Conservation (phyloP, 1,140 invertebrate species). For the Melanaphis sacchari region DNA sequence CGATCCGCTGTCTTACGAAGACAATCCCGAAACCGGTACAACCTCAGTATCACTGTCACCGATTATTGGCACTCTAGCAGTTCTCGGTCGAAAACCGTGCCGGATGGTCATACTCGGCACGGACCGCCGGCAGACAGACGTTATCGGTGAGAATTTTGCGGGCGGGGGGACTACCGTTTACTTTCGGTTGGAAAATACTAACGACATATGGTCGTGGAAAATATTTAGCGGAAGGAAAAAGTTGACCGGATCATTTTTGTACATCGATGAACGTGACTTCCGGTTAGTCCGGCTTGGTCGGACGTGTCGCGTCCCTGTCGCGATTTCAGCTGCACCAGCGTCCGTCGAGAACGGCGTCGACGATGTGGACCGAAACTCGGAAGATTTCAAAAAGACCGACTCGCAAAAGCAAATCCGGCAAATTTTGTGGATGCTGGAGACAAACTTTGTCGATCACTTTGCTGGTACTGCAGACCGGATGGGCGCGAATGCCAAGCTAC, state of each 20-base stretch:
- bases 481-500: constrained; percentile 10
- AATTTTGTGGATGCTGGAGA: constrained; percentile 15
- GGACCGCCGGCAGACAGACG: neutral
- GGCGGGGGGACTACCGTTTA: neutral
- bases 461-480: neutral
- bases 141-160: neutral
- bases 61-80: neutral
- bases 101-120: constrained; percentile 22
- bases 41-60: neutral
- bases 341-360: neutral
- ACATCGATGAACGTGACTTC: neutral
- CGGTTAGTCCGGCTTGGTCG: neutral
- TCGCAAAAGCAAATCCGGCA: neutral
- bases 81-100: constrained; percentile 18
- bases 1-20: neutral
- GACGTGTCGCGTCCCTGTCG: constrained; percentile 11
- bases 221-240: no score
- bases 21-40: neutral
- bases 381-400: accelerated
- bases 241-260: neutral
- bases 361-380: neutral
- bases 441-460: constrained; percentile 38
- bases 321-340: neutral
- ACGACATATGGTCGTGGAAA: constrained; percentile 43
- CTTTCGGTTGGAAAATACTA: constrained; percentile 31